Percentiles rank a stretch among this genome's conserved stretches.
phyloP scores from a whole-genome alignment of 1,140 invertebrate genomes.

The Lutraria rhynchaena region DNA sequence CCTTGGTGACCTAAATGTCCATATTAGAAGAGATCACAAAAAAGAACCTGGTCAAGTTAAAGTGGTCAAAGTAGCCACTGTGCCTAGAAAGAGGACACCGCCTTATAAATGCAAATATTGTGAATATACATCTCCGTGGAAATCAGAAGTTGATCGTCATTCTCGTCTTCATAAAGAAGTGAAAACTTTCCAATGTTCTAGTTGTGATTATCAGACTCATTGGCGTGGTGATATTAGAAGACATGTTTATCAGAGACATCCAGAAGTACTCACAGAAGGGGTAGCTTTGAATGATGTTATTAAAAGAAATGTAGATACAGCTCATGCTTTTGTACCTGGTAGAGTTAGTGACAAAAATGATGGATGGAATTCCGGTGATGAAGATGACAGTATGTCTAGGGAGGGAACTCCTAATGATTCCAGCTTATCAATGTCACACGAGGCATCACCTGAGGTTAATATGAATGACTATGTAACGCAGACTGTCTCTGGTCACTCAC shows the following conservation, averaged over 20 bases:
- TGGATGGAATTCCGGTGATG: not conserved
- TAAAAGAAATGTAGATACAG: conserved; percentile 41
- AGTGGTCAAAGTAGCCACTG: conserved; percentile 69
- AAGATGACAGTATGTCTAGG: not conserved
- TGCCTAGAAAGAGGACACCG: conserved; percentile 73
- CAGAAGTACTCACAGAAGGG: conserved; percentile 64
- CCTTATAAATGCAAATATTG: conserved; percentile 78
- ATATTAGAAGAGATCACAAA: conserved; percentile 78
- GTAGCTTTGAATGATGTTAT: conserved; percentile 64
- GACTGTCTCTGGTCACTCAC: conserved; percentile 24
- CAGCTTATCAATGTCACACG: conserved; percentile 17
- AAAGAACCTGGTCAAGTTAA: conserved; percentile 68
- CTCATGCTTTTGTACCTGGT: not conserved
- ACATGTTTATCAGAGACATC: conserved; percentile 82
- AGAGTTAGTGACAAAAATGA: conserved; percentile 12
- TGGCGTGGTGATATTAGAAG: conserved; percentile 83
- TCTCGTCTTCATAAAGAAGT: conserved; percentile 74
- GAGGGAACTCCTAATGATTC: conserved; percentile 29
- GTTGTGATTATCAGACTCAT: conserved; percentile 79
- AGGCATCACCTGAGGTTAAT: conserved; percentile 37
- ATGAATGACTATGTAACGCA: conserved; percentile 34
- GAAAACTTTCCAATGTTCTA: conserved; percentile 79
- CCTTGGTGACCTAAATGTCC: conserved; percentile 80
- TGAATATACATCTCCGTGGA: conserved; percentile 72
- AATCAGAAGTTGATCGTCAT: conserved; percentile 78